Percentiles rank a stretch among this genome's conserved stretches.
phyloP scores from a whole-genome alignment of 2,113 vertebrate genomes.

The Tyto alba region DNA sequence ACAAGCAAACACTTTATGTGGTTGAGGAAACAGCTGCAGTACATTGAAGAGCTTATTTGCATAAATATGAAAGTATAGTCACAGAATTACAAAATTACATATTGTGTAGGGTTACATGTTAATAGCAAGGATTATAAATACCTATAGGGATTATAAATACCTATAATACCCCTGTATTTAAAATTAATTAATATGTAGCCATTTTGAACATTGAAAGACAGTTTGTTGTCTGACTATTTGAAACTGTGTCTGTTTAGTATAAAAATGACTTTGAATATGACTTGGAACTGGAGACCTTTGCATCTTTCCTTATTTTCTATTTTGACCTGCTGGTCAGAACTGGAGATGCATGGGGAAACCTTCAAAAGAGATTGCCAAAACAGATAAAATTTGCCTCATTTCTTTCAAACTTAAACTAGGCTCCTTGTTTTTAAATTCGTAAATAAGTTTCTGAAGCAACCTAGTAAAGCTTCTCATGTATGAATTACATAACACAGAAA shows the following conservation, averaged over 20 bases:
- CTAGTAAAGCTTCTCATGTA: not conserved
- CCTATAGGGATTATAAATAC: not conserved
- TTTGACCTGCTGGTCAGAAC: not conserved
- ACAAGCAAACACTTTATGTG: conserved; percentile 48
- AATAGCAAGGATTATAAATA: not conserved
- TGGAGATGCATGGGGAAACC: not conserved
- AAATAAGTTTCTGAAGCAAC: not conserved
- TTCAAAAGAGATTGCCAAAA: not conserved
- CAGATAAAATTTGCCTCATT: not conserved
- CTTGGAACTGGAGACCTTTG: not conserved
- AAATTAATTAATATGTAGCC: not conserved
- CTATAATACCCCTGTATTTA: not conserved
- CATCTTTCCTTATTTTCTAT: not conserved
- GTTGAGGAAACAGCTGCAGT: conserved; percentile 53
- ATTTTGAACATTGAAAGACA: not conserved
- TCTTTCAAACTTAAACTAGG: not conserved
- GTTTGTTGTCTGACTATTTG: not conserved
- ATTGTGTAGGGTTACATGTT: not conserved
- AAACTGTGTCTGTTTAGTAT: not conserved
- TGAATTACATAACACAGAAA: not conserved
- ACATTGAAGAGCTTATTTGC: not conserved
- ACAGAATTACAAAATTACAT: conserved; percentile 10
- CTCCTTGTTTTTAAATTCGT: not conserved
- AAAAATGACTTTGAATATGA: not conserved
- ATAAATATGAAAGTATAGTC: not conserved